Base-by-base conservation (phyloP, 2,888 invertebrate species). In the Hypsopygia costalis region DNA sequence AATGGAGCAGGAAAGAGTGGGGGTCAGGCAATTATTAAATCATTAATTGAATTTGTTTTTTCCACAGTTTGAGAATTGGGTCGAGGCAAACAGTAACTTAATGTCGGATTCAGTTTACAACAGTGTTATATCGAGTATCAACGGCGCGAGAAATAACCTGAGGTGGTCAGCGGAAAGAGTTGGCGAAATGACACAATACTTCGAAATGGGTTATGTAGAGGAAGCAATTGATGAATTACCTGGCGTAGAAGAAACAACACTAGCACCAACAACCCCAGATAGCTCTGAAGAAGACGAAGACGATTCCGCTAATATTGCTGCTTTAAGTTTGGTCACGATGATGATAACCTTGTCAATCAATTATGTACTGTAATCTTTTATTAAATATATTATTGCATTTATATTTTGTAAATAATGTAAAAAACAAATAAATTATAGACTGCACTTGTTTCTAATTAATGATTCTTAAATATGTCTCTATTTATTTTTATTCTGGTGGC, bases 141-240 rank as follows among this genome's bases (percentile, higher is more conserved):
- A 46, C 0, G 47, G 62, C 1, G 55, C 80, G 1, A 66, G 75
- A 29, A 10, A 22, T 1, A 82, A 81, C 46, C 54, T 81, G 0
- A 46, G 25, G 0, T 87, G 85, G 80, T 73, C 77, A 5, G 28
- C 33, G 1, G 16, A 41, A 1, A 72, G 83, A 20, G 43, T 64
- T 1, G 10, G 44, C 0, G 88, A 88, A 41, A 64, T 86, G 25
- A 49, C 48, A 0, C 29, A 33, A 0, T 88, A 65, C 55, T 79
- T 86, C 22, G 76, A 81, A 1, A 60, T 45, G 31, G 86, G 87
- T 25, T 88, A 74, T 39, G 58, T 64, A 0, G 78, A 80, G 8
- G 67, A 64, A 0, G 49, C 46, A 0, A 49, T 74, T 7, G 59
- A 62, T 11, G 59, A 62, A 1, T 41, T 46, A 1, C 46, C 22